Base-by-base conservation (phyloP, 2,888 invertebrate genomes). In the Cryptocephalus moraei region DNA sequence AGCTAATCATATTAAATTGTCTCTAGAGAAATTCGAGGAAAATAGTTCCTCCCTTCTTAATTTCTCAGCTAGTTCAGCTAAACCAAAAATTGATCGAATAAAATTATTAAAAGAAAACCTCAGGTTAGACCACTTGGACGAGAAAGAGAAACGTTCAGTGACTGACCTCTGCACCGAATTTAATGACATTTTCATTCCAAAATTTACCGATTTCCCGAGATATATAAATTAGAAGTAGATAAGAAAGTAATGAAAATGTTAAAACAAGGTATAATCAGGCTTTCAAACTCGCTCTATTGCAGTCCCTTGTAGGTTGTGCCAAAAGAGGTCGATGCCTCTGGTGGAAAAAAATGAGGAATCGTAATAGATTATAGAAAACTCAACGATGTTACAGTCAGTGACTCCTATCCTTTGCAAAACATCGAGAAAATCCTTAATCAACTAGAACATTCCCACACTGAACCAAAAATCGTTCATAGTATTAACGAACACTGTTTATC, bases 371-470 rank as follows among this genome's bases (percentile, higher is more conserved):
- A 53, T 43, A 12, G 52, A 32, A 44, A 46, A 34, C n/a, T 55
- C 11, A 55, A 53, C 40, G 44, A 47, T 31, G 34, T 39, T 14
- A 52, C 49, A n/a, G 32, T 49, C 9, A 55, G 55, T 22, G 63
- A 66, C 43, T 56, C 54, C 48, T 66, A 61, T 33, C 62, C 59
- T 1, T 49, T 65, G 22, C 62, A 55, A 52, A 59, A 62, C 40
- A 61, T 66, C 9, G 51, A 48, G 34, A 63, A 31, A 64, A 63
- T 1, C 49, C 54, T 43, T 56, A 42, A 46, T 10, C 4, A 46
- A 41, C 36, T 46, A 32, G 46, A 34, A 1, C 4, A n/a, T 8
- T 9, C 41, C 4, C n/a, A n/a, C n/a, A n/a, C n/a, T n/a, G n/a
- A n/a, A n/a, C n/a, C n/a, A n/a, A n/a, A n/a, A n/a, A n/a, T n/a